Evolutionary conservation across 2,113 vertebrate species (phyloP).

Genomic region (Synodontis membranacea): DNA sequence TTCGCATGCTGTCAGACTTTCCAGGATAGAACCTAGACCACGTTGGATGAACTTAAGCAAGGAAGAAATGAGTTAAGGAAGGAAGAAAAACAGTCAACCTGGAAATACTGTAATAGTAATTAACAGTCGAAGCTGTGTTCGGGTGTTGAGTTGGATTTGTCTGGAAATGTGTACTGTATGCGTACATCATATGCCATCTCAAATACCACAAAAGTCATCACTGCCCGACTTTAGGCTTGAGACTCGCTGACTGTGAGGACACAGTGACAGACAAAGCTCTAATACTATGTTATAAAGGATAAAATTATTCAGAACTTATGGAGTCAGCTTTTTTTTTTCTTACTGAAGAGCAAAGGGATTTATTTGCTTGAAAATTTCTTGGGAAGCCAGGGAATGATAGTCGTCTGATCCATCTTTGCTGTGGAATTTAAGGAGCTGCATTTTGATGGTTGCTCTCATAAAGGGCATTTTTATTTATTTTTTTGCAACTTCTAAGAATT

Average conservation of each 20-base stretch:
- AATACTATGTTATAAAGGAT: neutral
- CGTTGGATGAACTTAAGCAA: conserved; percentile 12
- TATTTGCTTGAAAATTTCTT: neutral
- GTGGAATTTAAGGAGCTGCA: neutral
- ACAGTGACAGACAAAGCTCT: neutral
- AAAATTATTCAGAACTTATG: neutral
- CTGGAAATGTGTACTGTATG: neutral
- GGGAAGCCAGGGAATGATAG: neutral
- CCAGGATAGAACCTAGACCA: conserved; percentile 18
- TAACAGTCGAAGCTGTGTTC: neutral
- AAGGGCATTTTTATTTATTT: neutral
- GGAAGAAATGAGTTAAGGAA: neutral
- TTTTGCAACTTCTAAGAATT: neutral
- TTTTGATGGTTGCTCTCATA: neutral
- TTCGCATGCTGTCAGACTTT: conserved; percentile 44
- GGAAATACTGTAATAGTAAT: neutral
- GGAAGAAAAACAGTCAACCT: neutral
- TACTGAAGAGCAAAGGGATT: neutral
- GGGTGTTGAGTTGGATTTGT: neutral
- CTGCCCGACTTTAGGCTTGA: neutral
- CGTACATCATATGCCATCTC: neutral
- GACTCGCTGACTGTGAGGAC: too few relatives aligned
- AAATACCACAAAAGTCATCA: neutral
- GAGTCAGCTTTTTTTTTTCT: neutral
- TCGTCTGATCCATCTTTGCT: neutral